Evolutionary conservation across 2,797 vertebrate genomes (phyloP), one percentile per base, ranked within the genome.

Genomic region (Babyrousa celebensis): DNA sequence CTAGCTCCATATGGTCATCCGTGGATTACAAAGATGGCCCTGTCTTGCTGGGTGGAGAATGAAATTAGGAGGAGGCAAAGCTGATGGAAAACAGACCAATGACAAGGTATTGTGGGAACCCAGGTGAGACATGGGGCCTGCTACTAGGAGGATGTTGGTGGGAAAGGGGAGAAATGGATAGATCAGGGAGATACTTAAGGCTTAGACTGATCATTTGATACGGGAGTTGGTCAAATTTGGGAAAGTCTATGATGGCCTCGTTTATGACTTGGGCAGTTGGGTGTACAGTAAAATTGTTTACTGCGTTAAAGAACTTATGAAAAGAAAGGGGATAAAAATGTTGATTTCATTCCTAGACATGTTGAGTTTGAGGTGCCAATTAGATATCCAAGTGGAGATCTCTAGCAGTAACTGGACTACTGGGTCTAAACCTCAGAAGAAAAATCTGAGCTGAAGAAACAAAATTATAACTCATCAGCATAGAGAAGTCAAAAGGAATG

Each of bases 251-350:
- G 58, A 74, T 82, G 67, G 83, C 60, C 67, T 86, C 29, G 29
- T 74, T 95, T 87, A 86, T 12, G 60, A 71, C 17, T 74, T 82
- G 70, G 60, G 74, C 32, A 85, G 32, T 67, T 86, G 79, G 36
- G 14, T 74, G 4, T 23, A 60, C 4, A 18, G 83, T 56, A 18
- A 60, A 87, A 82, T 48, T 75, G 6, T 60, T 87, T 48, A 86
- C 16, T 62, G 54, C 40, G 21, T 74, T 92, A 87, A n/a, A 74
- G 40, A 83, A 75, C 52, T 91, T 25, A 40, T 60, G 11, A 82
- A 87, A 54, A 74, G 75, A 86, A 95, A 67, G 40, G n/a, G 11
- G 84, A 62, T 58, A 74, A 88, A 95, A 62, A 74, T 83, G 52
- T 63, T 75, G 54, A 83, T 36, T 87, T 87, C 77, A 82, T 60